phyloP scores from a whole-genome alignment of 2,113 vertebrate species.

The Hucho hucho region DNA sequence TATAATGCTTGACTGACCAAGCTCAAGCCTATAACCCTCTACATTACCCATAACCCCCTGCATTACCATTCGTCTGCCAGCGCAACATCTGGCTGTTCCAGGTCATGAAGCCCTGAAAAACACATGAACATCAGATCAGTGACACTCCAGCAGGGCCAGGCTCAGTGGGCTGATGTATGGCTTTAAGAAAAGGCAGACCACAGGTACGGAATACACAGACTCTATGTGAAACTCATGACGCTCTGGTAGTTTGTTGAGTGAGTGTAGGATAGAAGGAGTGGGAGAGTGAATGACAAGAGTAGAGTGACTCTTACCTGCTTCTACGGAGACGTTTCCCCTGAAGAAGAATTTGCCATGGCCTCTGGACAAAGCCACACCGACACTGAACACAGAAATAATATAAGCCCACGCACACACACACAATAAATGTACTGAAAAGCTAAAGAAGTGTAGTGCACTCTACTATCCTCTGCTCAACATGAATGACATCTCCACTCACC shows the following conservation, averaged over 20 bases:
- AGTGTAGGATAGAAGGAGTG: too few relatives aligned
- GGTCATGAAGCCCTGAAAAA: constrained; percentile 89
- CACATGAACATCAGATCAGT: constrained; percentile 67
- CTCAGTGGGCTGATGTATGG: constrained; percentile 22
- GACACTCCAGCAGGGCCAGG: constrained; percentile 56
- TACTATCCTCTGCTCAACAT: too few relatives aligned
- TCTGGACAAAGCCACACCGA: constrained; percentile 93
- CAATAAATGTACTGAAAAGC: too few relatives aligned
- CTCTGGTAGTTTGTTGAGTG: not conserved
- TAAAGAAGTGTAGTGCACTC: too few relatives aligned
- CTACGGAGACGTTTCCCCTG: constrained; percentile 92
- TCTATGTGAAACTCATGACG: not conserved
- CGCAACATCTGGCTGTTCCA: constrained; percentile 96
- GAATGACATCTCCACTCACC: too few relatives aligned
- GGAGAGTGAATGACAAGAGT: not conserved
- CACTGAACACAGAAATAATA: constrained; percentile 75
- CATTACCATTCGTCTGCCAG: constrained; percentile 97
- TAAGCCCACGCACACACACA: too few relatives aligned
- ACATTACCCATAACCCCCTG: constrained; percentile 73
- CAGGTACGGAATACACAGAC: not conserved
- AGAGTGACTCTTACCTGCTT: constrained; percentile 81
- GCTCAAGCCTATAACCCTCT: constrained; percentile 35
- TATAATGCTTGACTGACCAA: not conserved
- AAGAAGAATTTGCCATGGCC: constrained; percentile 98
- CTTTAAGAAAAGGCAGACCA: constrained; percentile 7